phyloP scores from a whole-genome alignment of 2,113 vertebrate species.

The Centropristis striata region DNA sequence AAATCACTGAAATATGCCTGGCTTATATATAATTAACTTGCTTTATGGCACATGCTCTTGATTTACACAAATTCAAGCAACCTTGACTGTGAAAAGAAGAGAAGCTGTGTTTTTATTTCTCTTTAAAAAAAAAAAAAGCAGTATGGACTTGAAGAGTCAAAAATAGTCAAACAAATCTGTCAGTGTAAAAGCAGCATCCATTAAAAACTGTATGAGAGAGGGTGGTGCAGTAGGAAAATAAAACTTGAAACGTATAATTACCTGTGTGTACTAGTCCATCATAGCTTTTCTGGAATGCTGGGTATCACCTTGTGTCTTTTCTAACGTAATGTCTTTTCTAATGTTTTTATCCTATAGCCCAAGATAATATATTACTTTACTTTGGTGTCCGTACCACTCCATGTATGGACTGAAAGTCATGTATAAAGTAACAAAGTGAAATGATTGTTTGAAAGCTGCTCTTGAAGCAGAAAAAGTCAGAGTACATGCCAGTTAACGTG shows the following conservation, averaged over 20 bases:
- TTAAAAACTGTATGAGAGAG: not conserved
- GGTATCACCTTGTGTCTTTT: conserved; percentile 54
- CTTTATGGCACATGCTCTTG: too few relatives aligned
- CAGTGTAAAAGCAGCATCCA: not conserved
- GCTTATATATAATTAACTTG: too few relatives aligned
- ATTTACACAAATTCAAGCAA: too few relatives aligned
- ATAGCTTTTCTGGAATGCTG: conserved; percentile 55
- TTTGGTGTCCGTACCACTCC: conserved; percentile 28
- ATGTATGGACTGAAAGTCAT: conserved; percentile 25
- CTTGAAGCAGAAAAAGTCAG: not conserved
- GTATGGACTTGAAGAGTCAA: not conserved
- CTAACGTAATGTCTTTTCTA: conserved; percentile 42
- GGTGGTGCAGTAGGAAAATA: conserved; percentile 30
- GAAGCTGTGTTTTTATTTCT: not conserved
- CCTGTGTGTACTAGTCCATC: conserved; percentile 24
- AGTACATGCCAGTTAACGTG: conserved; percentile 2
- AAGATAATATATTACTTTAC: conserved; percentile 47
- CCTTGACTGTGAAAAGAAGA: conserved; percentile 7
- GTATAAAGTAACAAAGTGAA: conserved; percentile 1
- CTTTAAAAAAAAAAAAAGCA: not conserved
- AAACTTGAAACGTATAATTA: conserved; percentile 52
- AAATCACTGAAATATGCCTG: too few relatives aligned
- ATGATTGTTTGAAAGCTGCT: not conserved
- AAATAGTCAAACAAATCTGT: not conserved
- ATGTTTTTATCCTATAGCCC: conserved; percentile 58